Evolutionary conservation across 2,888 invertebrate species (phyloP).

Genomic region (Tenodera sinensis): DNA sequence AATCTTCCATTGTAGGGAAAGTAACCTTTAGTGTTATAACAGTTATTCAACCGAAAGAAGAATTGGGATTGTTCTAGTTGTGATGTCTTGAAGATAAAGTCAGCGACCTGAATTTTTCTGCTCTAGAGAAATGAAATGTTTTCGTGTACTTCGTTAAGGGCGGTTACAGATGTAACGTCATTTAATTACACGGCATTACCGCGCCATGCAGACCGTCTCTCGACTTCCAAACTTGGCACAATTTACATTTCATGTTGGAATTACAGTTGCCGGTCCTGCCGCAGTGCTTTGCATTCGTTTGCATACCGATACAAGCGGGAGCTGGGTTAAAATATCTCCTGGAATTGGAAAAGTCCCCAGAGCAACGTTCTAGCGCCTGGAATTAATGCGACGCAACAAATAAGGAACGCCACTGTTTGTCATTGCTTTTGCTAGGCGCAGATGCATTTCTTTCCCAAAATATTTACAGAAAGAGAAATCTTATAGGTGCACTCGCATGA

Average conservation of each 20-base stretch:
- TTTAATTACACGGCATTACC: neutral
- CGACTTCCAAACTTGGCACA: neutral
- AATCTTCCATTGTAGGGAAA: too few relatives aligned
- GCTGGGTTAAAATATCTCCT: neutral
- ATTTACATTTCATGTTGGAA: neutral
- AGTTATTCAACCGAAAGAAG: too few relatives aligned
- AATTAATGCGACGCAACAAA: neutral
- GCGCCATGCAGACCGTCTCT: neutral
- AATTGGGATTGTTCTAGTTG: too few relatives aligned
- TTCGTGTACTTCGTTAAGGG: neutral
- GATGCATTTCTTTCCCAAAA: neutral
- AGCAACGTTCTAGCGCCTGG: neutral
- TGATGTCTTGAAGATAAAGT: too few relatives aligned
- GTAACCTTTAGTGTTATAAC: too few relatives aligned
- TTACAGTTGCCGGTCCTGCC: neutral
- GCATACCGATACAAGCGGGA: neutral
- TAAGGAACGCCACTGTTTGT: neutral
- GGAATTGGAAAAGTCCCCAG: neutral
- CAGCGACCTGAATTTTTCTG: neutral
- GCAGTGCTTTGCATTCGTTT: neutral
- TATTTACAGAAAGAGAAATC: neutral
- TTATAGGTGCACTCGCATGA: too few relatives aligned
- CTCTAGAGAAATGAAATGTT: neutral
- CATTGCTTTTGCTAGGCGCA: neutral
- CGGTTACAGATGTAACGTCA: neutral